Evolutionary conservation across 2,797 vertebrate species (phyloP).

Genomic region (Rhinatrema bivittatum): DNA sequence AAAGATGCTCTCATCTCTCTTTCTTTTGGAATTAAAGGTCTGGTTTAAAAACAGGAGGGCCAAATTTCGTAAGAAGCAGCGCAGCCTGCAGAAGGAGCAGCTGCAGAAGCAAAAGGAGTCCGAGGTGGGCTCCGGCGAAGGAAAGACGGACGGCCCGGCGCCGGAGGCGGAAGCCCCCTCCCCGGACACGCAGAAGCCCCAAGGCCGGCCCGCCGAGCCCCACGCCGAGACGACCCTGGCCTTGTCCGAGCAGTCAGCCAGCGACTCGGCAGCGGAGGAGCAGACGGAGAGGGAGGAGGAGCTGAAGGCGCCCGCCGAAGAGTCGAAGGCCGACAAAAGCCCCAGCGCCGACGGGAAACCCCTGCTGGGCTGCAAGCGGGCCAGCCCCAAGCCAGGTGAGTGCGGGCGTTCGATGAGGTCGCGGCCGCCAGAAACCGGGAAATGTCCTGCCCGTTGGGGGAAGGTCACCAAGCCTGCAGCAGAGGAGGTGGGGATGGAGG

Average conservation of each 20-base stretch:
- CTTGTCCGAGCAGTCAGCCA: conserved; percentile 86
- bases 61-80: conserved; percentile 97
- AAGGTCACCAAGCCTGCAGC: no score
- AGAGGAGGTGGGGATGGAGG: neutral
- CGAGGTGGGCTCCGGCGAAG: conserved; percentile 62
- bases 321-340: conserved; percentile 64
- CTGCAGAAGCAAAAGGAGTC: conserved; percentile 93
- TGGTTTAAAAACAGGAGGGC: conserved; percentile 98
- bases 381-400: conserved; percentile 88
- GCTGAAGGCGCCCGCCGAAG: conserved; percentile 62
- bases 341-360: conserved; percentile 55
- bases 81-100: conserved; percentile 96
- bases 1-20: neutral
- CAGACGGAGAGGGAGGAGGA: conserved; percentile 81
- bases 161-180: conserved; percentile 59
- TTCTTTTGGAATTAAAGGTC: conserved; percentile 59
- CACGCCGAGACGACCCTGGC: conserved; percentile 84
- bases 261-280: conserved; percentile 84
- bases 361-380: conserved; percentile 68
- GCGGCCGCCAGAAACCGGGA: neutral
- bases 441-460: neutral
- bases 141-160: conserved; percentile 58
- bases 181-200: conserved; percentile 51
- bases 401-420: neutral
- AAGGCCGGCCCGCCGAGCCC: conserved; percentile 57